Base-by-base conservation (phyloP, 2,113 vertebrate species). In the Chionodraco myersi region DNA sequence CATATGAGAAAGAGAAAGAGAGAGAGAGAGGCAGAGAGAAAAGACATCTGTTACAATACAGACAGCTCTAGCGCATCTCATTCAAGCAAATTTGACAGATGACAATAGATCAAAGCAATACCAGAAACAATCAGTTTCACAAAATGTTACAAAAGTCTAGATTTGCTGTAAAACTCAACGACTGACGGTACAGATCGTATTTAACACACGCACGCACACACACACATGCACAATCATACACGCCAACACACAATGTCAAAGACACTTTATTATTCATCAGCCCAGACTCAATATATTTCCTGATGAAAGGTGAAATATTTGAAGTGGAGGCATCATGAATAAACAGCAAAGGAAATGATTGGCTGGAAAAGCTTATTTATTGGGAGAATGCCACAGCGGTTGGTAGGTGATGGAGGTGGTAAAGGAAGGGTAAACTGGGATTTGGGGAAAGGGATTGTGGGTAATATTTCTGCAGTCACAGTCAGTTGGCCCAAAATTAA, bases 401-500 rank as follows among this genome's bases (percentile, higher is more conserved):
- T n/a, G 48, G 21, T 60, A 21, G 59, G 64, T 9, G 64, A 56
- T n/a, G 57, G 34, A 26, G 70, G 66, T 23, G 52, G 49, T 13
- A n/a, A 44, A 51, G 52, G 68, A 49, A 23, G 30, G 58, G 48
- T 56, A 76, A 79, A 60, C 51, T 68, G 75, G 80, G 78, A 85
- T 84, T 86, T 80, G 69, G 71, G 41, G 69, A 74, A 54, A 34
- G 72, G 80, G 67, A 75, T 84, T 88, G 77, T 78, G 75, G 82
- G 86, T 88, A 89, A 91, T 88, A 82, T 89, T 85, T 82, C 81
- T 86, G 79, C 83, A 14, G 91, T 92, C 87, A 90, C 79, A 86
- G 76, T 89, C 58, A 88, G 80, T 30, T 83, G 86, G 67, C 57
- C 58, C 75, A 80, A 85, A 92, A 91, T 90, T 90, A 92, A 88